Percentiles rank a stretch among this genome's conserved stretches.
Evolutionary conservation across 2,113 vertebrate genomes (phyloP).

Genomic region (Cricetomys ansorgei): DNA sequence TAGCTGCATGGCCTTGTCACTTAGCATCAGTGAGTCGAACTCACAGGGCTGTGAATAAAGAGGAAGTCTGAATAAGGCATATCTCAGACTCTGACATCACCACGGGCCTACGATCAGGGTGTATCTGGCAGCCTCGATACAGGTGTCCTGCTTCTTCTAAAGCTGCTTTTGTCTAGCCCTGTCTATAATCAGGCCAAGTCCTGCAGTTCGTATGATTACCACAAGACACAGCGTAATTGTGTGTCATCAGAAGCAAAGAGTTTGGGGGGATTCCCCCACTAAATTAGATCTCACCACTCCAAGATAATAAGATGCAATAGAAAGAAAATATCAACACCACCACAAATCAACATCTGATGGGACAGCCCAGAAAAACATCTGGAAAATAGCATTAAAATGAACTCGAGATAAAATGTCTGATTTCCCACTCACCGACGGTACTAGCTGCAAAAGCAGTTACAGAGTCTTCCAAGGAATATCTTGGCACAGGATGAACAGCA

Average conservation of each 20-base stretch:
- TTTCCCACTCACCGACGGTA: constrained; percentile 67
- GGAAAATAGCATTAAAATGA: constrained; percentile 69
- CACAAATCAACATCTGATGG: constrained; percentile 73
- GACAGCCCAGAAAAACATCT: constrained; percentile 73
- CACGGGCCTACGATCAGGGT: not conserved
- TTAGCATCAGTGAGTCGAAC: not conserved
- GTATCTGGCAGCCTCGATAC: not conserved
- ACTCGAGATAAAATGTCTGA: constrained; percentile 71
- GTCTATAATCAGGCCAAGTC: not conserved
- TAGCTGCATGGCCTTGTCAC: constrained; percentile 2
- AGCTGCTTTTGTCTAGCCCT: constrained; percentile 20
- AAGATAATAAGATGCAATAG: constrained; percentile 74
- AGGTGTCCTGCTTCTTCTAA: not conserved
- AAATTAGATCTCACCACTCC: constrained; percentile 69
- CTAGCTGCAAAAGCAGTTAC: constrained; percentile 74
- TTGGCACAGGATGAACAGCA: constrained; percentile 61
- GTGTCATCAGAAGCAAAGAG: constrained; percentile 60
- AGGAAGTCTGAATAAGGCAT: not conserved
- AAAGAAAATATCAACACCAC: constrained; percentile 73
- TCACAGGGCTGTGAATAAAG: not conserved
- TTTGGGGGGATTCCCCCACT: constrained; percentile 69
- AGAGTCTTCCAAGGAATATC: constrained; percentile 50
- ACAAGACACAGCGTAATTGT: constrained; percentile 31
- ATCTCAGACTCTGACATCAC: not conserved
- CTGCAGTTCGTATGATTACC: constrained; percentile 11